phyloP scores from a whole-genome alignment of 2,113 vertebrate species.

The Rhipidura dahli region DNA sequence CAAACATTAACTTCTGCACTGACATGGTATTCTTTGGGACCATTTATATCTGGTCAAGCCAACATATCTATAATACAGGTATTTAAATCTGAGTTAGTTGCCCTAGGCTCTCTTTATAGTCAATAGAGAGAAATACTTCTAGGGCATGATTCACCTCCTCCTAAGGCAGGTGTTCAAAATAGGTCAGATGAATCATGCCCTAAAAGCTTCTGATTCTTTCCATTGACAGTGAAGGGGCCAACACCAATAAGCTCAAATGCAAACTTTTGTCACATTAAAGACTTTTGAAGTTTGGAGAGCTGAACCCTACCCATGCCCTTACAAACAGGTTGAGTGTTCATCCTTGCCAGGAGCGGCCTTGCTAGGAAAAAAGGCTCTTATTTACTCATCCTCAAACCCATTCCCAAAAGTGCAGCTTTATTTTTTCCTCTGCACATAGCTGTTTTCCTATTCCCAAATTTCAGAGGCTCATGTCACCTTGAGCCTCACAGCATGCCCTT shows the following conservation, averaged over 20 bases:
- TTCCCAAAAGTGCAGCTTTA: background rate
- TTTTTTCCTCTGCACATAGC: background rate
- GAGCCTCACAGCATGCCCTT: background rate
- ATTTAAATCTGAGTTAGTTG: background rate
- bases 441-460: background rate
- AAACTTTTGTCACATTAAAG: background rate
- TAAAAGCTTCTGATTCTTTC: constrained; percentile 39
- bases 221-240: background rate
- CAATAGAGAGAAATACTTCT: background rate
- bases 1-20: background rate
- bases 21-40: background rate
- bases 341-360: background rate
- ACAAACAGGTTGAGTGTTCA: background rate
- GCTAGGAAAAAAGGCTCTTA: background rate
- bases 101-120: background rate
- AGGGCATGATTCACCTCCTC: constrained; percentile 40
- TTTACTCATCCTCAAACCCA: background rate
- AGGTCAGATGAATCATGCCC: constrained; percentile 49
- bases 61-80: background rate
- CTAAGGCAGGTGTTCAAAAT: constrained; percentile 33
- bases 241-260: background rate
- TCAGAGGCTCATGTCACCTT: constrained; percentile 4
- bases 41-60: background rate
- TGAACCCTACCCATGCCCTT: background rate
- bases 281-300: background rate